Percentiles rank a stretch among this genome's conserved stretches.
Evolutionary conservation across 2,797 vertebrate species (phyloP).

Genomic region (Gadopsis marmoratus): DNA sequence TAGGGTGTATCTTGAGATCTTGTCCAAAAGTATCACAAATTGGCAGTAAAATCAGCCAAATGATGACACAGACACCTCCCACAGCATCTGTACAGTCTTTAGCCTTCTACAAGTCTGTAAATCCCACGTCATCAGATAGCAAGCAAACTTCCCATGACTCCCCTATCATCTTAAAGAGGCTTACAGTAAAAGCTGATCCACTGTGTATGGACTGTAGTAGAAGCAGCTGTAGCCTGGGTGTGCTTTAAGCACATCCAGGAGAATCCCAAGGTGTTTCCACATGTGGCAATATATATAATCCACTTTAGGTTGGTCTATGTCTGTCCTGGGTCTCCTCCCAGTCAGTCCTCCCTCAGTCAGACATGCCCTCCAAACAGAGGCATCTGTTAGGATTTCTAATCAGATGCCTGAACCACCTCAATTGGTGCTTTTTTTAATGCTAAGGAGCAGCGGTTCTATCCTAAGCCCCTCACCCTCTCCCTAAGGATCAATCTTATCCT

Average conservation of each 20-base stretch:
- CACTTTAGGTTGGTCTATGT: constrained; percentile 1
- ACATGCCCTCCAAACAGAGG: constrained; percentile 29
- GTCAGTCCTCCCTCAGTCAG: not conserved
- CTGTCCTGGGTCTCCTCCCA: constrained; percentile 4
- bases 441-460: constrained; percentile 30
- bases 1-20: not conserved
- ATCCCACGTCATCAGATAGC: constrained; percentile 7
- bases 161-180: constrained; percentile 6
- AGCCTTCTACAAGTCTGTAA: constrained; percentile 14
- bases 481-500: constrained; percentile 47
- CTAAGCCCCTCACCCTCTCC: constrained; percentile 24
- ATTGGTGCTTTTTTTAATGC: constrained; percentile 27
- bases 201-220: constrained; percentile 1
- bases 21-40: not conserved
- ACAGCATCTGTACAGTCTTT: not conserved
- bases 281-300: constrained; percentile 21
- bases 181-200: constrained; percentile 20
- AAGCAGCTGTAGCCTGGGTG: not conserved
- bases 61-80: not conserved
- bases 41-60: not conserved
- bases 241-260: constrained; percentile 19
- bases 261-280: not conserved
- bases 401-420: constrained; percentile 28
- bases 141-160: not conserved
- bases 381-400: constrained; percentile 38